phyloP scores from a whole-genome alignment of 1,140 invertebrate genomes.

The Papilio xuthus region DNA sequence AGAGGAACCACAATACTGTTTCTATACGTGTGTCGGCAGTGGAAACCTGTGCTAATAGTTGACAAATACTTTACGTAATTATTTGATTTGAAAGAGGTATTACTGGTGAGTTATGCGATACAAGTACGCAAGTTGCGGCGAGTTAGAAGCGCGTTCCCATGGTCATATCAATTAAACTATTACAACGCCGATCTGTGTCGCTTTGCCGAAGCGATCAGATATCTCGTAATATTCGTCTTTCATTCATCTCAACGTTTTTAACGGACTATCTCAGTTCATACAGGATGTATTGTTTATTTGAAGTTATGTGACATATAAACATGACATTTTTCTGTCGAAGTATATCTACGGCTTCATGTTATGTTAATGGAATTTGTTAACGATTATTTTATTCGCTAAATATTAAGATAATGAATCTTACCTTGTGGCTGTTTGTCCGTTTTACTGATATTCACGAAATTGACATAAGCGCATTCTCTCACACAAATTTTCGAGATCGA shows the following conservation, averaged over 20 bases:
- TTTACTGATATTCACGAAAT: background rate
- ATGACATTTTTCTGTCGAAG: background rate
- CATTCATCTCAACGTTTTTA: background rate
- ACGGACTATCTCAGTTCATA: background rate
- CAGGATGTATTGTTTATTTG: conserved; percentile 2
- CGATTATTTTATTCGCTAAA: background rate
- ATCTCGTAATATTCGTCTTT: background rate
- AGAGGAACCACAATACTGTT: background rate
- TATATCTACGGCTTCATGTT: background rate
- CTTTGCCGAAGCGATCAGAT: conserved; percentile 6
- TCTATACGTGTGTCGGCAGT: background rate
- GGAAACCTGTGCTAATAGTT: background rate
- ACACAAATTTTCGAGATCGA: too few species aligned
- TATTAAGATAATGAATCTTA: background rate
- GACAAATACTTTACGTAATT: conserved; percentile 27
- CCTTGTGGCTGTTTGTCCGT: background rate
- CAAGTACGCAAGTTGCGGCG: conserved; percentile 29
- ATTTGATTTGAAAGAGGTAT: conserved; percentile 17
- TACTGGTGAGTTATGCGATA: conserved; percentile 17
- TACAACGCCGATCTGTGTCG: conserved; percentile 44
- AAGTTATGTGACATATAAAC: background rate
- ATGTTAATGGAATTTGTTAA: background rate
- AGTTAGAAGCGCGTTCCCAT: conserved; percentile 45
- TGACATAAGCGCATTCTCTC: background rate
- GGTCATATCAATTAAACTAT: conserved; percentile 64